Conservation (phyloP, 2,797 vertebrate species). For the Phataginus tricuspis region DNA sequence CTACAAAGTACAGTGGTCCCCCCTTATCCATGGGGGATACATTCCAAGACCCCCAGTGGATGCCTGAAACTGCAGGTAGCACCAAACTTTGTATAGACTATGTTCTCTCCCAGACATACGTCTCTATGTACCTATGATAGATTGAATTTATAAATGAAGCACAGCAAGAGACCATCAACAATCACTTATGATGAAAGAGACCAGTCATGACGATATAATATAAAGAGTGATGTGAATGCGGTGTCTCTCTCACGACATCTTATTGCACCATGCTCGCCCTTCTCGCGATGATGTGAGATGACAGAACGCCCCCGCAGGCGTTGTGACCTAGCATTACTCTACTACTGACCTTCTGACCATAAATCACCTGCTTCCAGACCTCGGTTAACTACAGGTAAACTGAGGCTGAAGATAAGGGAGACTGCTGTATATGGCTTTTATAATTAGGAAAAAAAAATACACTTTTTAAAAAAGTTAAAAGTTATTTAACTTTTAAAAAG, state of each 20-base stretch:
- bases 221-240: not conserved
- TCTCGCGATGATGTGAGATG: not conserved
- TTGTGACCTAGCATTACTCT: not conserved
- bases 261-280: not conserved
- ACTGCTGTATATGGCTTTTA: not conserved
- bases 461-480: too few relatives aligned
- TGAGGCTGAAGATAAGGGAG: not conserved
- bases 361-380: not conserved
- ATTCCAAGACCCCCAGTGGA: not conserved
- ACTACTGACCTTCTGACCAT: not conserved
- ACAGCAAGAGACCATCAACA: too few relatives aligned
- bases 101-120: not conserved
- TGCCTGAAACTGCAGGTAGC: not conserved
- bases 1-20: not conserved
- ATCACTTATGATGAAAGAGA: not conserved
- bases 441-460: not conserved
- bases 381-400: not conserved
- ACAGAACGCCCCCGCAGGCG: not conserved
- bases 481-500: not conserved
- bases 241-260: not conserved
- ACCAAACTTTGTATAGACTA: not conserved
- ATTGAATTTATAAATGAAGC: not conserved
- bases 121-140: not conserved
- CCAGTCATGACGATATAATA: too few relatives aligned
- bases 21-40: not conserved